These are phyloP conservation scores for Drosophila ercepeae DNA, from an alignment of 1,140 invertebrate genomes.

Conservation along the genomic window DNA sequence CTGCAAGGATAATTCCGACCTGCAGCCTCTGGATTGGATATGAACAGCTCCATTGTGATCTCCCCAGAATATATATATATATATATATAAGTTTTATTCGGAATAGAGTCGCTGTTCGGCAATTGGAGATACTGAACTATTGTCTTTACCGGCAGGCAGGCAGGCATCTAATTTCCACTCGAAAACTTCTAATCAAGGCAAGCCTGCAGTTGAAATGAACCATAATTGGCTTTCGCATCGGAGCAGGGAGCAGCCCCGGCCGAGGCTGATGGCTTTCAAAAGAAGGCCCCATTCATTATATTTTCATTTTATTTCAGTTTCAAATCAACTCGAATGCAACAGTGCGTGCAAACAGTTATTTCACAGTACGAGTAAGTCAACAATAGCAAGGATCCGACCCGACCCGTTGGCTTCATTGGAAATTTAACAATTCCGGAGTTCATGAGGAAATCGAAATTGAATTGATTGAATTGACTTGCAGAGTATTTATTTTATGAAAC, in stretches of 20 bases:
- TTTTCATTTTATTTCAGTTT: slow-evolving; percentile 35
- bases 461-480: slow-evolving; percentile 22
- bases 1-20: not conserved
- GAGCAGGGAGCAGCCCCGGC: slow-evolving; percentile 1
- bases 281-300: slow-evolving; percentile 19
- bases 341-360: slow-evolving; percentile 35
- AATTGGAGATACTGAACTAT: slow-evolving; percentile 1
- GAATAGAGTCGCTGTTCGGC: not conserved
- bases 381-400: slow-evolving; percentile 31
- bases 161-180: slow-evolving; percentile 7
- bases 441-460: slow-evolving; percentile 20
- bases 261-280: no score
- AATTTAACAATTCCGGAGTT: slow-evolving; percentile 34
- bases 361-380: slow-evolving; percentile 24
- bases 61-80: not conserved
- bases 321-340: slow-evolving; percentile 37
- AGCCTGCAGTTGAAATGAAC: slow-evolving; percentile 36
- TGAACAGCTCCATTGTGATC: slow-evolving; percentile 15
- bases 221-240: slow-evolving; percentile 13
- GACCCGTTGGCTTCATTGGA: slow-evolving; percentile 21
- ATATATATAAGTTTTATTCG: not conserved
- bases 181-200: slow-evolving; percentile 19
- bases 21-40: not conserved
- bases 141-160: slow-evolving; percentile 9
- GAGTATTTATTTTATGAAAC: slow-evolving; percentile 17